A percentile compares a stretch with the other conserved stretches of the same genome.
These are phyloP conservation scores for Phenacoccus solenopsis DNA, from an alignment of 1,140 invertebrate species.

Conservation along the genomic window DNA sequence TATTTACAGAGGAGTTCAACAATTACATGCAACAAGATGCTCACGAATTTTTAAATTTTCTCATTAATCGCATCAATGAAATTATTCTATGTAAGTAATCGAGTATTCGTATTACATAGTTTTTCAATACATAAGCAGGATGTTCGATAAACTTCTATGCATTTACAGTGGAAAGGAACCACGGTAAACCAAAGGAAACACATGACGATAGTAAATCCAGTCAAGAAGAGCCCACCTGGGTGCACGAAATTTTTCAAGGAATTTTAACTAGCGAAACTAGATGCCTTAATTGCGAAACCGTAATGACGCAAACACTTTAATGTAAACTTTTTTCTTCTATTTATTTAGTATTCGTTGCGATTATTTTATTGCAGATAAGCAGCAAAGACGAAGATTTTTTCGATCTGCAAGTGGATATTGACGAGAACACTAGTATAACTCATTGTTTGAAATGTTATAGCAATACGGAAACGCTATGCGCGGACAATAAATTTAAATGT, in stretches of 20 bases:
- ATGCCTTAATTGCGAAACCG: conserved; percentile 98
- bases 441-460: conserved; percentile 96
- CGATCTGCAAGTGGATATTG: conserved; percentile 97
- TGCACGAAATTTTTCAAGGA: conserved; percentile 99
- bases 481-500: conserved; percentile 99
- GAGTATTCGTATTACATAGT: conserved; percentile 14
- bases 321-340: conserved; percentile 19
- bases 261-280: conserved; percentile 97
- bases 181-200: conserved; percentile 34
- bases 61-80: conserved; percentile 93
- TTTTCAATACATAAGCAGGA: conserved; percentile 23
- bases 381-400: conserved; percentile 99
- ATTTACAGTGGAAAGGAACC: conserved; percentile 62
- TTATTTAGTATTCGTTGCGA: conserved; percentile 5
- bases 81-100: conserved; percentile 66
- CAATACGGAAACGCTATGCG: conserved; percentile 97
- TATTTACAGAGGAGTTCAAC: conserved; percentile 89
- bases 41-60: conserved; percentile 97
- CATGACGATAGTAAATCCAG: conserved; percentile 32
- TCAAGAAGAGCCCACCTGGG: conserved; percentile 87
- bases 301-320: no score
- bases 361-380: conserved; percentile 47
- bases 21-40: conserved; percentile 99
- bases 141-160: no score
- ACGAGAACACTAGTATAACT: conserved; percentile 98